Evolutionary conservation across 2,113 vertebrate genomes (phyloP), one percentile per base, ranked within the genome.

Genomic region (Ictalurus punctatus): DNA sequence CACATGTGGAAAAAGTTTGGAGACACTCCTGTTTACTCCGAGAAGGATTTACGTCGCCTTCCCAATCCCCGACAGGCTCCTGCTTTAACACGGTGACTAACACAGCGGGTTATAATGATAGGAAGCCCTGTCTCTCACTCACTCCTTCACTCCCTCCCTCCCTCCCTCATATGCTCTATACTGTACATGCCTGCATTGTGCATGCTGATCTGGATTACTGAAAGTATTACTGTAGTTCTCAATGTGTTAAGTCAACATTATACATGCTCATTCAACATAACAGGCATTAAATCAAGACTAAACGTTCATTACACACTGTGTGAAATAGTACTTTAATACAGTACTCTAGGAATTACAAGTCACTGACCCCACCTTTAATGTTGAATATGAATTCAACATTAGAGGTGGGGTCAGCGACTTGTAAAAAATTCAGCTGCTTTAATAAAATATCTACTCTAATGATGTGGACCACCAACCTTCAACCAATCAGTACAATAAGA

Each of bases 1-100:
- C 23, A 44, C 85, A 86, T 86, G 34, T 63, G 56, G 73, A 61
- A 48, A 76, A 76, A 19, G 78, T 56, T 34, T 69, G 63, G 63
- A 74, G 59, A 58, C 56, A 17, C 21, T 59, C 27, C 16, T 54
- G 7, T 86, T 86, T 76, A 86, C 25, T 44, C 73, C 23, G 16
- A 63, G 73, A 78, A 27, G 34, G 71, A 23, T 67, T 3, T 30
- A 14, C 4, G 9, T 30, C 17, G 7, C 13, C 12, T 3, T 40
- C 27, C 17, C 1, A n/a, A 30, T 56, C 84, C 65, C 48, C 2
- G n/a, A 34, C 27, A 37, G 63, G 17, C 44, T 71, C 44, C 44
- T 34, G 25, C 48, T 69, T 73, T 7, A 85, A 73, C 44, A 14
- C 63, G 16, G 25, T 3, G 54, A 59, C 85, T 19, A 44, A 44